Evolutionary conservation across 1,140 invertebrate genomes (phyloP).

Genomic region (Ctenoplectra terminalis): DNA sequence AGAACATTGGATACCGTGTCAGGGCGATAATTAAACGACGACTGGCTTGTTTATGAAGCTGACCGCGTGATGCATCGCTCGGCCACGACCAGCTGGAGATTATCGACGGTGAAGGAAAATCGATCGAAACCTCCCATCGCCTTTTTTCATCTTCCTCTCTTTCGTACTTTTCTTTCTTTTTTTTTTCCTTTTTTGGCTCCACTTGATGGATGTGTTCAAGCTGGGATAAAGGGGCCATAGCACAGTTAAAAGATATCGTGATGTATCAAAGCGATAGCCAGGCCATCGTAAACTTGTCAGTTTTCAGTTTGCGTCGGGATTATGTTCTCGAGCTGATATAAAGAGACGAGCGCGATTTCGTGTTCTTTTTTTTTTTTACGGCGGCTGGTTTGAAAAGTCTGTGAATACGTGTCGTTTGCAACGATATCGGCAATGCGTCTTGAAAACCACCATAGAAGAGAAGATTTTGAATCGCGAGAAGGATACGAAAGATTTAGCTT

Average conservation of each 20-base stretch:
- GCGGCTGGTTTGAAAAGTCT: too few relatives aligned
- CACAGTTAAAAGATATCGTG: conserved; percentile 40
- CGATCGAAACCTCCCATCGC: conserved; percentile 22
- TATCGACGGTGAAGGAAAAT: conserved; percentile 54
- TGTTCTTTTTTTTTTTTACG: neutral
- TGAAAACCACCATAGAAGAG: neutral
- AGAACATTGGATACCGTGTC: conserved; percentile 49
- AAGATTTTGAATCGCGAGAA: neutral
- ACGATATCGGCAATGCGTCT: neutral
- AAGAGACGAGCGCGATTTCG: too few relatives aligned
- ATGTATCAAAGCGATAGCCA: conserved; percentile 31
- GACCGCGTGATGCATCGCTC: conserved; percentile 55
- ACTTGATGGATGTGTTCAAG: conserved; percentile 58
- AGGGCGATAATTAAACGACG: conserved; percentile 63
- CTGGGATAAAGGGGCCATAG: conserved; percentile 2
- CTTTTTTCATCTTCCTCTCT: neutral
- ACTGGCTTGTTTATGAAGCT: conserved; percentile 57
- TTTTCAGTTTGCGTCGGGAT: conserved; percentile 15
- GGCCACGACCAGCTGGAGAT: conserved; percentile 41
- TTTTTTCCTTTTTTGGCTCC: conserved; percentile 7
- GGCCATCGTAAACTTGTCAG: conserved; percentile 6
- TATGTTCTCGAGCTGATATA: neutral
- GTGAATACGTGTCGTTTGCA: neutral
- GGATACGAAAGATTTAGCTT: neutral
- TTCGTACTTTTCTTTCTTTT: neutral